Base-by-base conservation (phyloP, 2,797 vertebrate species). In the Dendrocincla fuliginosa region DNA sequence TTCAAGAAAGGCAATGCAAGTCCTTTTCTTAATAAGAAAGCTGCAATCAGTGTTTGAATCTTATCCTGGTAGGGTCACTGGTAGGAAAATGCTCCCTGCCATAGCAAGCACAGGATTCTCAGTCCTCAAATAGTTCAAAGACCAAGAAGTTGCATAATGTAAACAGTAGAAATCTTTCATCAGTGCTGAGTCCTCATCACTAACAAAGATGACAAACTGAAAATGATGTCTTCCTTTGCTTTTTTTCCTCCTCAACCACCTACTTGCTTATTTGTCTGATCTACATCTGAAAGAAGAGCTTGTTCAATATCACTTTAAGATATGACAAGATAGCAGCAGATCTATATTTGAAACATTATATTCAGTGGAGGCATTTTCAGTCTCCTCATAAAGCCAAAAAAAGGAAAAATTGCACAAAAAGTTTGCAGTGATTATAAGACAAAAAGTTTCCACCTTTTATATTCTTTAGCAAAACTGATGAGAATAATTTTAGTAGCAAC, bases 201-300 rank as follows among this genome's bases (percentile, higher is more conserved):
- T 75, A 53, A 68, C 20, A 71, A 80, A 60, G 59, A 35, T 2
- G 5, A 71, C 44, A 90, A 78, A 79, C 80, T 94, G 91, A 6
- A 95, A 94, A 96, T 59, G 35, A 42, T 3, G 1, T 60, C 56
- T 89, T 52, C 6, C 23, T 88, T 76, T 35, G 25, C 10, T 67
- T 87, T 85, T 87, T 86, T 87, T 9, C 15, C 27, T 87, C 52
- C 55, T 89, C n/a, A 89, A 3, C 63, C 44, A 90, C 70, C 63
- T 93, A 87, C 81, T 93, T 84, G 18, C 57, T 71, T 90, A 53
- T 90, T 93, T 87, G 78, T 92, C 74, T 95, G 86, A 94, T 92
- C 71, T 82, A 46, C 64, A 77, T 93, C 68, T 96, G 74, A 96
- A 95, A 89, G 82, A 87, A 74, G 30, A 64, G 16, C 42, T 90